These are phyloP conservation scores for Acipenser oxyrinchus DNA, from an alignment of 2,797 vertebrate species.

Conservation along the genomic window DNA sequence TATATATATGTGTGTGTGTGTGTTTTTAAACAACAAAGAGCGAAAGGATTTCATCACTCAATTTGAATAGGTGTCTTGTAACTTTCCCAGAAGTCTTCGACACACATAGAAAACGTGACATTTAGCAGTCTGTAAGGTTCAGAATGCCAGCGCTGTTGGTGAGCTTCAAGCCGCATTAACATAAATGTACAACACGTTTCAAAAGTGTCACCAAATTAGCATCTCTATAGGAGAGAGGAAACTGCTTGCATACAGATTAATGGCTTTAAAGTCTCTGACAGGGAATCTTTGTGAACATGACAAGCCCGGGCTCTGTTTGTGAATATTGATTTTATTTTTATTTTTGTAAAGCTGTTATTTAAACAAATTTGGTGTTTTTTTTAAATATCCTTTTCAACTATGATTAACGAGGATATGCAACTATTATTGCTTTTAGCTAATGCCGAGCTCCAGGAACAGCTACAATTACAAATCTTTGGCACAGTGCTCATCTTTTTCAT, in stretches of 20 bases:
- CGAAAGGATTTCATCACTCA: too few species aligned
- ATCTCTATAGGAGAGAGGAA: constrained; percentile 52
- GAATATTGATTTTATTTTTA: constrained; percentile 46
- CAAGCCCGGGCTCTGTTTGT: constrained; percentile 68
- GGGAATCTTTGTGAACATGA: constrained; percentile 75
- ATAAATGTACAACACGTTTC: constrained; percentile 58
- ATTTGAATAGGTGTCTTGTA: too few species aligned
- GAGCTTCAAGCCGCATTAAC: constrained; percentile 38
- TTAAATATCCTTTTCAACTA: constrained; percentile 1
- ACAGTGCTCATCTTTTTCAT: too few species aligned
- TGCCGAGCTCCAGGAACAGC: too few species aligned
- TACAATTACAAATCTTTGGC: too few species aligned
- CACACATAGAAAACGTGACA: constrained; percentile 28
- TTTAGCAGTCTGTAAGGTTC: constrained; percentile 36
- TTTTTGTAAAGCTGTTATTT: constrained; percentile 19
- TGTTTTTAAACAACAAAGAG: too few species aligned
- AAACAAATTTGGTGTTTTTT: constrained; percentile 8
- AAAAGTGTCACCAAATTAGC: constrained; percentile 55
- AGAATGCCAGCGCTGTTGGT: constrained; percentile 34
- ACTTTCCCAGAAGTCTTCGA: constrained; percentile 1
- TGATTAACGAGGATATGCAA: neutral
- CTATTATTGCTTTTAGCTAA: too few species aligned
- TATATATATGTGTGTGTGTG: too few species aligned
- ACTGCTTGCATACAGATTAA: constrained; percentile 57
- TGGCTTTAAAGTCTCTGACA: constrained; percentile 58